Evolutionary conservation across 2,888 invertebrate genomes (phyloP).

Genomic region (Macrophya alboannulata): DNA sequence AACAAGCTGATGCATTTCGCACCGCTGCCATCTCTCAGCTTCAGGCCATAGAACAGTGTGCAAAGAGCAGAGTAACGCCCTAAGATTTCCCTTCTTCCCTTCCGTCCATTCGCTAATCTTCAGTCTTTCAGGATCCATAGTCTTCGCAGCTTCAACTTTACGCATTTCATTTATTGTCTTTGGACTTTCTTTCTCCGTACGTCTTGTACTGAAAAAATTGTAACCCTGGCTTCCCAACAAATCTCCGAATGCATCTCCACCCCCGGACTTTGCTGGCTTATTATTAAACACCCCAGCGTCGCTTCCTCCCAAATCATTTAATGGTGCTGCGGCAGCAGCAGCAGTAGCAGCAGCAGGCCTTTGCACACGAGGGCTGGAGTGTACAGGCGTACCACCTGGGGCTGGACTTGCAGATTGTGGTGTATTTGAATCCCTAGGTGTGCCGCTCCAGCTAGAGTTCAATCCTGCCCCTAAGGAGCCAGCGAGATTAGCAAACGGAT

Average conservation of each 20-base stretch:
- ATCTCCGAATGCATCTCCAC: constrained; percentile 94
- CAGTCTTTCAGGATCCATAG: constrained; percentile 96
- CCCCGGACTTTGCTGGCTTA: constrained; percentile 75
- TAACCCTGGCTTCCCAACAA: constrained; percentile 95
- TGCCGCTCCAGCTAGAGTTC: constrained; percentile 78
- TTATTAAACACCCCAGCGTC: constrained; percentile 62
- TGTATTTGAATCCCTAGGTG: constrained; percentile 77
- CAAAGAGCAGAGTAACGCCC: constrained; percentile 96
- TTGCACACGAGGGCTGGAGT: constrained; percentile 78
- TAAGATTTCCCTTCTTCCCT: constrained; percentile 97
- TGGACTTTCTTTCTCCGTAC: constrained; percentile 88
- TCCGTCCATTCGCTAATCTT: constrained; percentile 93
- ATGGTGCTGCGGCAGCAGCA: not conserved
- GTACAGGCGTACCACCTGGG: constrained; percentile 80
- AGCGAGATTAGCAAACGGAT: constrained; percentile 89
- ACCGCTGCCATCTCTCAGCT: constrained; percentile 95
- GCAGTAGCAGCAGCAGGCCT: constrained; percentile 65
- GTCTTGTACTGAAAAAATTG: constrained; percentile 83
- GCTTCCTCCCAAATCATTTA: constrained; percentile 62
- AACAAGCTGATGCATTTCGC: constrained; percentile 97
- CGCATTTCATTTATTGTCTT: constrained; percentile 96
- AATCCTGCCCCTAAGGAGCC: constrained; percentile 75
- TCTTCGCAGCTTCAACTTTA: constrained; percentile 91
- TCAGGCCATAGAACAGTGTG: constrained; percentile 95
- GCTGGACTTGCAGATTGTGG: constrained; percentile 77